These are phyloP conservation scores for Bubo bubo DNA, from an alignment of 2,113 vertebrate genomes.

Conservation along the genomic window DNA sequence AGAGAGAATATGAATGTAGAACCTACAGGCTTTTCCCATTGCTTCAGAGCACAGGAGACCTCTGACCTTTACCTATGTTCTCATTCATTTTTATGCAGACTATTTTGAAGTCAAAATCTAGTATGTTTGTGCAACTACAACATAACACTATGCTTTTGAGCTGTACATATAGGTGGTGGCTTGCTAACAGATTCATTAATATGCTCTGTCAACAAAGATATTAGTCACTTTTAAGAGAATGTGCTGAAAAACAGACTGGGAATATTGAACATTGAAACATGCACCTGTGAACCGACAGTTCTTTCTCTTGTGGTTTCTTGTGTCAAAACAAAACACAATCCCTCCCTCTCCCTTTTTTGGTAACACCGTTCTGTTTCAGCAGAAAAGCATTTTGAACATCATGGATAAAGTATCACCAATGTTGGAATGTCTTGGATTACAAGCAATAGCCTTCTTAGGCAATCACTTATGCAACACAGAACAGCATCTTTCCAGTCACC, in stretches of 20 bases:
- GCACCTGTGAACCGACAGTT: neutral
- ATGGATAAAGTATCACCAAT: neutral
- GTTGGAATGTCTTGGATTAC: neutral
- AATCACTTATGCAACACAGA: neutral
- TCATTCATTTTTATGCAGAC: neutral
- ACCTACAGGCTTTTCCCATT: neutral
- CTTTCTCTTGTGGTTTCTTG: neutral
- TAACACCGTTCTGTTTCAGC: neutral
- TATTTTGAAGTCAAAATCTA: neutral
- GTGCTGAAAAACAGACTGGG: neutral
- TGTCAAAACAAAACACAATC: neutral
- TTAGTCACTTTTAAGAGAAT: neutral
- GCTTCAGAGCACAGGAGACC: neutral
- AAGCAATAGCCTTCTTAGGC: neutral
- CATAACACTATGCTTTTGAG: neutral
- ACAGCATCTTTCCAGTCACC: conserved; percentile 1
- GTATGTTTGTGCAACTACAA: neutral
- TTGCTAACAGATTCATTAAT: neutral
- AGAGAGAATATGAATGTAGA: neutral
- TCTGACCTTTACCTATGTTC: neutral
- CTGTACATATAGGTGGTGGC: neutral
- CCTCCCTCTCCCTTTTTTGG: neutral
- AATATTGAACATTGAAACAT: neutral
- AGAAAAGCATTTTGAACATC: neutral
- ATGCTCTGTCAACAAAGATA: neutral